phyloP scores from a whole-genome alignment of 2,113 vertebrate species.

The Tupaia chinensis region DNA sequence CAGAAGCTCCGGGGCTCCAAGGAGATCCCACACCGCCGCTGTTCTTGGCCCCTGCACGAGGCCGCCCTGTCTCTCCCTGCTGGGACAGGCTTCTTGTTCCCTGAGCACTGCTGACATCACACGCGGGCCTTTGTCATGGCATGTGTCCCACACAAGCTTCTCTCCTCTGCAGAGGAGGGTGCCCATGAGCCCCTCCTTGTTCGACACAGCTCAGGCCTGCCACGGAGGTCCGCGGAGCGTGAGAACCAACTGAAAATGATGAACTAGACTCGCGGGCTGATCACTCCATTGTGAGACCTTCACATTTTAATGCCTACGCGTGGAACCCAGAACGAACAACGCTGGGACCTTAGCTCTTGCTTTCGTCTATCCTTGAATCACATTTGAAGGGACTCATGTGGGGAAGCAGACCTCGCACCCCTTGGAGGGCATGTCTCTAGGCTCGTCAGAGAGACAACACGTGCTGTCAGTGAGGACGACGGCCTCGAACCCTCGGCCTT shows the following conservation, averaged over 20 bases:
- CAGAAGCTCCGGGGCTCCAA: fast-evolving
- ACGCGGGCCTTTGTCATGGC: not conserved
- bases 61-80: fast-evolving
- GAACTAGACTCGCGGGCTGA: not conserved
- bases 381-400: not conserved
- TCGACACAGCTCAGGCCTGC: fast-evolving
- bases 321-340: not conserved
- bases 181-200: not conserved
- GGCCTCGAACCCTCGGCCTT: not conserved
- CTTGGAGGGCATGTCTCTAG: fast-evolving
- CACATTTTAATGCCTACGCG: not conserved
- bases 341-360: not conserved
- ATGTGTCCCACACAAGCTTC: not conserved
- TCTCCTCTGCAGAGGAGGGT: fast-evolving
- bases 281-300: not conserved
- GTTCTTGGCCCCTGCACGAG: not conserved
- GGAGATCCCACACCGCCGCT: not conserved
- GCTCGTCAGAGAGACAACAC: no score
- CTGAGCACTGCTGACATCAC: fast-evolving
- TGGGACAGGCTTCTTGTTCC: not conserved
- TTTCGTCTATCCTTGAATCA: not conserved
- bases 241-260: no score
- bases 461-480: no score
- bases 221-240: fast-evolving
- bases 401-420: fast-evolving